Evolutionary conservation across 2,888 invertebrate genomes (phyloP), one percentile per base, ranked within the genome.

Genomic region (Eubasilissa splendida): DNA sequence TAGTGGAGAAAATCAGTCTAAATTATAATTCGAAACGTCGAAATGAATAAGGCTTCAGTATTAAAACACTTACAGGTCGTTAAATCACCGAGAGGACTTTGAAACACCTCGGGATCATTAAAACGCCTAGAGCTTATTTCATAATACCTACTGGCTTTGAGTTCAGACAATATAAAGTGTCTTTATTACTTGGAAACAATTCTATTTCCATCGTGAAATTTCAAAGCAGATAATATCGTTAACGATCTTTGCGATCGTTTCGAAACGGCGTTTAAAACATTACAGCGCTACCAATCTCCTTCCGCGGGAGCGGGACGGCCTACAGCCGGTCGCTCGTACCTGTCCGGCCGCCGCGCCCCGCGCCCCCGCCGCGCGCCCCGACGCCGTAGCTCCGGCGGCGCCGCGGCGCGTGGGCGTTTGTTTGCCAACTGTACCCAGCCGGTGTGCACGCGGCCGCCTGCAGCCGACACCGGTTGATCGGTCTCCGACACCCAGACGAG

Each of bases 341-440:
- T 4, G 22, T 60, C 66, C 33, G 31, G 7, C 31, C 70, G 63
- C 10, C 22, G 63, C 14, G 63, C 63, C n/a, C 53, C 33, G 66
- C 74, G 71, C 56, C 22, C 59, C 22, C 54, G 66, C 65, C 71
- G 22, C 22, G 22, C 33, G 66, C 66, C 53, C 54, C 77, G 50
- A 53, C 52, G 63, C 63, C 68, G 79, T 56, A 12, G 70, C 53
- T n/a, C 50, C 31, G n/a, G 58, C 42, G 63, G 31, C 73, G 70
- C 77, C 65, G 71, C 73, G 14, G 42, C 65, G 82, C 80, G 82
- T 82, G 77, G 82, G 82, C 77, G 82, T 82, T 82, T 82, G 82
- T 82, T 82, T 82, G 82, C 68, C 54, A 79, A 79, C 63, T 56
- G 52, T 53, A 59, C 71, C 14, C 54, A 42, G 56, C 33, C 56